phyloP scores from a whole-genome alignment of 2,113 vertebrate genomes.

The Cololabis saira region DNA sequence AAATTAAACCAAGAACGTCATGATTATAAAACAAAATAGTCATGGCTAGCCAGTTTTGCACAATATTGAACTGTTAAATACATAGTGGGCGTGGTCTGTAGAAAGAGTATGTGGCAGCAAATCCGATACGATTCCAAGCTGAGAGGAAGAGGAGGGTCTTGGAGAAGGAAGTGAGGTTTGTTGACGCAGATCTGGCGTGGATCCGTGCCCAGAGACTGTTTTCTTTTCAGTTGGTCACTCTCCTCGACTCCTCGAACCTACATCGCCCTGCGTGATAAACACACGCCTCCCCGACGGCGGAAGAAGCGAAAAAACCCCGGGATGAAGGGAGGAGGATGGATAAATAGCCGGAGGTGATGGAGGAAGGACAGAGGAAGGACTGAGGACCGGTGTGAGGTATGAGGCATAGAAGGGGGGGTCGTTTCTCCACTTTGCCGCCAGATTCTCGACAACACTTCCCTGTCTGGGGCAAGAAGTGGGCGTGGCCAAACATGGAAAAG shows the following conservation, averaged over 20 bases:
- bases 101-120: conserved; percentile 66
- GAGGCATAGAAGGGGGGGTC: conserved; percentile 58
- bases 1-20: conserved; percentile 77
- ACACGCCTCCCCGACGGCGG: conserved; percentile 41
- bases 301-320: conserved; percentile 44
- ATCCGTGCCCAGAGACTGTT: conserved; percentile 39
- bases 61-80: conserved; percentile 77
- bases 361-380: conserved; percentile 61
- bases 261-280: conserved; percentile 41
- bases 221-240: conserved; percentile 53
- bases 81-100: conserved; percentile 72
- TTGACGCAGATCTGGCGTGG: conserved; percentile 50
- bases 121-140: conserved; percentile 58
- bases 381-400: conserved; percentile 63
- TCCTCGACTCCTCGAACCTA: conserved; percentile 33
- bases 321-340: conserved; percentile 37
- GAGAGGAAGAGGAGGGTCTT: conserved; percentile 66
- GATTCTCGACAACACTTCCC: conserved; percentile 58
- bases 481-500: conserved; percentile 46
- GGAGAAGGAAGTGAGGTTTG: conserved; percentile 65
- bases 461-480: conserved; percentile 55
- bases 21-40: conserved; percentile 75
- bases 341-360: conserved; percentile 50
- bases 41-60: conserved; percentile 79
- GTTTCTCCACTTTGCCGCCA: conserved; percentile 59